Evolutionary conservation across 2,797 vertebrate genomes (phyloP), one percentile per base, ranked within the genome.

Genomic region (Crypturellus tataupa): DNA sequence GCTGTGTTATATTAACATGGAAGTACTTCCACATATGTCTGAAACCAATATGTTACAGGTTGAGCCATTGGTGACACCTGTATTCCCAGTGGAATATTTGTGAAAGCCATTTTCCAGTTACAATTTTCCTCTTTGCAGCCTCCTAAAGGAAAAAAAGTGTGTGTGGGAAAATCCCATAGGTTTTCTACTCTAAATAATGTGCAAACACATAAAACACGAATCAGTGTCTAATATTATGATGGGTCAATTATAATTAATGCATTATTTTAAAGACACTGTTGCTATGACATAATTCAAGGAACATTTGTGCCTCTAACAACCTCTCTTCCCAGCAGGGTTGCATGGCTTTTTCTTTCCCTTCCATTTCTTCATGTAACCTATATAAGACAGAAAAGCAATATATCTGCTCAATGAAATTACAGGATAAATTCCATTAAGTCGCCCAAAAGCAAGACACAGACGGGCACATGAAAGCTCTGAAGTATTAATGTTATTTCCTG

Each of bases 361-460:
- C n/a, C 23, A 4, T 69, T 89, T 46, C 78, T 85, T 76, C 51
- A 17, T 21, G 29, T 20, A 83, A 70, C 25, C 29, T 65, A 55
- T 78, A 55, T 67, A 78, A 84, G 81, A 71, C 37, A 91, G 76
- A 79, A 95, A 89, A 90, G 29, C 59, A 87, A 81, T 63, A 27
- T 55, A 85, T 80, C 77, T 72, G 29, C 46, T 86, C 19, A 55
- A 31, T 76, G 55, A 80, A 94, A 91, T 86, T 62, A 39, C 44
- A 53, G 40, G 18, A 23, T 65, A 64, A 64, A 91, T 71, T 80
- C 80, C 79, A 83, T 71, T 85, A 71, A 87, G 76, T 78, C 24
- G 59, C 24, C 46, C 35, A 84, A 95, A 84, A 93, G 72, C n/a
- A 76, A 69, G 67, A 85, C n/a, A 72, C 24, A 62, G 72, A 85